Evolutionary conservation across 2,797 vertebrate genomes (phyloP).

Genomic region (Todus mexicanus): DNA sequence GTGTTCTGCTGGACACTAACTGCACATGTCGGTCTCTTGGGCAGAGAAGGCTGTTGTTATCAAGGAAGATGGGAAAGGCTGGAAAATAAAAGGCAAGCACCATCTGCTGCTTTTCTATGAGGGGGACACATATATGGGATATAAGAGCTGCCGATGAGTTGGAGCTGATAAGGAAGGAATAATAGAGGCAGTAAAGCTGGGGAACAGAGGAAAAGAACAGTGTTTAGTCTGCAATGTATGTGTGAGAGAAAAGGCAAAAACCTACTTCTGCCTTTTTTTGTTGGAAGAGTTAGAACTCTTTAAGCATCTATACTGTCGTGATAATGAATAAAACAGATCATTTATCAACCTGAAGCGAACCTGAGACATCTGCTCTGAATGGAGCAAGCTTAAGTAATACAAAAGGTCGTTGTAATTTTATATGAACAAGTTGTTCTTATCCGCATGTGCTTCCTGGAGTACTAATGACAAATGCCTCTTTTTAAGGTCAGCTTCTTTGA

Average conservation of each 20-base stretch:
- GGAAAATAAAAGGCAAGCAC: not conserved
- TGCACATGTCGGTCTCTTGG: not conserved
- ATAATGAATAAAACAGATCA: not conserved
- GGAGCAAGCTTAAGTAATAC: not conserved
- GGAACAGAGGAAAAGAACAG: not conserved
- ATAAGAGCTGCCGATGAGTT: not conserved
- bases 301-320: not conserved
- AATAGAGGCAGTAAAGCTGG: not conserved
- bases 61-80: not conserved
- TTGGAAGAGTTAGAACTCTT: not conserved
- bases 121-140: not conserved
- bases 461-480: not conserved
- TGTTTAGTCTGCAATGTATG: not conserved
- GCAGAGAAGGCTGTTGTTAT: not conserved
- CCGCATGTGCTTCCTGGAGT: too few species aligned
- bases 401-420: not conserved
- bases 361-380: not conserved
- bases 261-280: not conserved
- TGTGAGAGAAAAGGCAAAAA: not conserved
- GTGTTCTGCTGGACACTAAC: not conserved
- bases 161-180: not conserved
- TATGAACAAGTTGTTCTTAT: not conserved
- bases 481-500: not conserved
- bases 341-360: not conserved
- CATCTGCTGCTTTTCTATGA: not conserved